Percentiles rank a stretch among this genome's conserved stretches.
Evolutionary conservation across 2,797 vertebrate species (phyloP).

Genomic region (Rhinatrema bivittatum): DNA sequence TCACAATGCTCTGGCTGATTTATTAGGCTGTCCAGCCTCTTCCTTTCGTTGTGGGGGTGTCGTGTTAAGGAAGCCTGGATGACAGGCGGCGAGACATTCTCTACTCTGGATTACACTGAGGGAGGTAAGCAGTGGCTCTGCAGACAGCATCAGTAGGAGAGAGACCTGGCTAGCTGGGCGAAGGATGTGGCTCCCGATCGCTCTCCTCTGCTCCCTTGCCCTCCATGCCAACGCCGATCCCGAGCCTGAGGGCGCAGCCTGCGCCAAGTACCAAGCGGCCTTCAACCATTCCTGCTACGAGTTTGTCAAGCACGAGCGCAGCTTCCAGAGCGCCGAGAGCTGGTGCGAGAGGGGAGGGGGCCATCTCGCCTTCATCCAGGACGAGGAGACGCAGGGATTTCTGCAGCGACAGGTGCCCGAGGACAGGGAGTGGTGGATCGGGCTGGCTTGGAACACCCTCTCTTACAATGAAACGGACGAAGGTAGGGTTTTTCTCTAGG

Average conservation of each 20-base stretch:
- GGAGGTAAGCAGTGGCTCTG: slow-evolving; percentile 6
- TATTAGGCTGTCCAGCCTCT: slow-evolving; percentile 9
- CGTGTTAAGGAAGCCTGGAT: slow-evolving; percentile 5
- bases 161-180: background rate
- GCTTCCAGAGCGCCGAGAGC: slow-evolving; percentile 68
- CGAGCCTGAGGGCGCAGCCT: slow-evolving; percentile 41
- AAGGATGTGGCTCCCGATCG: slow-evolving; percentile 44
- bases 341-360: slow-evolving; percentile 88
- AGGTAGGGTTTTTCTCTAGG: slow-evolving; percentile 45
- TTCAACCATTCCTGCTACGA: slow-evolving; percentile 83
- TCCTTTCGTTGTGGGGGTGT: slow-evolving; percentile 1
- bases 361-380: slow-evolving; percentile 76
- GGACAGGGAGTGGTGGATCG: slow-evolving; percentile 83
- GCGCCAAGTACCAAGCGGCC: slow-evolving; percentile 65
- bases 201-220: slow-evolving; percentile 28
- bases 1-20: slow-evolving; percentile 25
- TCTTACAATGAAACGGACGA: slow-evolving; percentile 46
- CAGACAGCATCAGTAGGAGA: background rate
- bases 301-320: slow-evolving; percentile 61
- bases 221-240: slow-evolving; percentile 17
- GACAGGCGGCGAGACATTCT: no score
- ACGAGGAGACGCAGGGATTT: slow-evolving; percentile 78
- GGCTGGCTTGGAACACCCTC: slow-evolving; percentile 58
- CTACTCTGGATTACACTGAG: no score
- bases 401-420: slow-evolving; percentile 67